These are phyloP conservation scores for Paramormyrops kingsleyae DNA, from an alignment of 2,113 vertebrate species.

Conservation along the genomic window DNA sequence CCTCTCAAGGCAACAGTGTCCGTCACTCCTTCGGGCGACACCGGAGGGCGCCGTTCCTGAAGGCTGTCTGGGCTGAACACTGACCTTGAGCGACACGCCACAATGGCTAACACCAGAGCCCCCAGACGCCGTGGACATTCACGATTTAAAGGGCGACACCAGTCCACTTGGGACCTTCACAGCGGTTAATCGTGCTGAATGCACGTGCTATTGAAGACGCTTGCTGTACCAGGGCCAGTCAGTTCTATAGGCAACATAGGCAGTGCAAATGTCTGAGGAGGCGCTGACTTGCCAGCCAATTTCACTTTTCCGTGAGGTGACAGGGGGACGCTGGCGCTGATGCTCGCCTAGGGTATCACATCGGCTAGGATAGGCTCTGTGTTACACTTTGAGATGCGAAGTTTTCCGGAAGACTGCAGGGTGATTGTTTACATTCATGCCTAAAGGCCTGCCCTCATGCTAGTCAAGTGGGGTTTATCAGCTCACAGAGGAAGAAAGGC, in stretches of 20 bases:
- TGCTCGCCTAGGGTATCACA: neutral
- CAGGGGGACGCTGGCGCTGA: neutral
- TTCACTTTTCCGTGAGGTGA: neutral
- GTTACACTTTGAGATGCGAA: neutral
- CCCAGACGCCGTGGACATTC: neutral
- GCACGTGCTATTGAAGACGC: neutral
- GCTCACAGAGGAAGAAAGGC: no score
- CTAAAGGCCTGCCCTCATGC: no score
- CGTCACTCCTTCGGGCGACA: neutral
- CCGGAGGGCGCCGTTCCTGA: neutral
- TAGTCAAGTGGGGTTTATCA: no score
- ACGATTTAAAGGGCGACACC: neutral
- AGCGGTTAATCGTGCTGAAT: neutral
- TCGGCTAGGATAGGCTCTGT: neutral
- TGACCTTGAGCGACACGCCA: neutral
- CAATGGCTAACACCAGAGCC: neutral
- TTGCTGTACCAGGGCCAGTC: neutral
- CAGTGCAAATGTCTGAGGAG: neutral
- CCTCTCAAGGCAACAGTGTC: neutral
- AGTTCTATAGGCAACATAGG: neutral
- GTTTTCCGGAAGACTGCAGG: no score
- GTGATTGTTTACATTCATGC: no score
- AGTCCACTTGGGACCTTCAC: neutral
- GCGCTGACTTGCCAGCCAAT: neutral
- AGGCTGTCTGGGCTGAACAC: neutral